Conservation (phyloP, 2,113 vertebrate genomes). For the Fulica atra region DNA sequence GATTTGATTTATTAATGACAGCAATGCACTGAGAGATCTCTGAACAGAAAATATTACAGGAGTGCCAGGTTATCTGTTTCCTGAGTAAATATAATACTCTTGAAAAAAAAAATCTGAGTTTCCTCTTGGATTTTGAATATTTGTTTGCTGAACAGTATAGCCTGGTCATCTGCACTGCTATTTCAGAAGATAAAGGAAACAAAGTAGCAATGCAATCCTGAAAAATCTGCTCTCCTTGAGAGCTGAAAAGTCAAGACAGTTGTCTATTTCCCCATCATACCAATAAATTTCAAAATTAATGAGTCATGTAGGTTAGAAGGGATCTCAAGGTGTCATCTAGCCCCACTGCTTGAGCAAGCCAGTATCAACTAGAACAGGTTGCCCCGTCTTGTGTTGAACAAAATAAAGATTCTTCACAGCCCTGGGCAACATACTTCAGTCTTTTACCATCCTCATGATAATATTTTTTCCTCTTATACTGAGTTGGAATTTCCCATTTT, state of each 20-base stretch:
- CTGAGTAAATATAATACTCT: background rate
- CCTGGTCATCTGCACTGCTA: background rate
- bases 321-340: background rate
- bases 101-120: background rate
- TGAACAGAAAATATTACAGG: background rate
- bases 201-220: background rate
- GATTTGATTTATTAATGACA: conserved; percentile 25
- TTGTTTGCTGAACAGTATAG: background rate
- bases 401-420: background rate
- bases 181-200: background rate
- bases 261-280: background rate
- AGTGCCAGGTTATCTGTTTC: background rate
- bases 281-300: background rate
- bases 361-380: background rate
- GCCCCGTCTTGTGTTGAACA: background rate
- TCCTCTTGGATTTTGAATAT: background rate
- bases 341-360: background rate
- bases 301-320: background rate
- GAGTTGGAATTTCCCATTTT: background rate
- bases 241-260: background rate
- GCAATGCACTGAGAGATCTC: background rate
- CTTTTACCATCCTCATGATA: background rate
- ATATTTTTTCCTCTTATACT: background rate
- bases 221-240: background rate
- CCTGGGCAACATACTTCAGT: background rate